phyloP scores from a whole-genome alignment of 2,888 invertebrate genomes.

The Pogonocherus hispidulus region DNA sequence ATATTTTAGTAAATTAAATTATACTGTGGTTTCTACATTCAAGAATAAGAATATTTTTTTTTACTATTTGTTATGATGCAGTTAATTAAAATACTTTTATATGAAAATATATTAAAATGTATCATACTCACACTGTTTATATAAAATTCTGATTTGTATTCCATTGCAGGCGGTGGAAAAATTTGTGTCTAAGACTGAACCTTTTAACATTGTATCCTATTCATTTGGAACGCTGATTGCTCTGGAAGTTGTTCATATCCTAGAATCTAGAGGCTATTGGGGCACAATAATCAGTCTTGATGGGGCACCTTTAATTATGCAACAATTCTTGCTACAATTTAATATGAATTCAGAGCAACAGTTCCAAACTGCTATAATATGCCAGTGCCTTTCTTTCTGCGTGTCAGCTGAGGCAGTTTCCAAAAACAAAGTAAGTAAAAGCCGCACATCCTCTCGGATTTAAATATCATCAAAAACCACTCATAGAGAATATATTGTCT shows the following conservation, averaged over 20 bases:
- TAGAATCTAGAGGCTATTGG: slow-evolving; percentile 77
- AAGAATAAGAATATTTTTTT: too few species aligned
- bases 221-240: slow-evolving; percentile 88
- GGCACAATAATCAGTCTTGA: slow-evolving; percentile 85
- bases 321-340: slow-evolving; percentile 69
- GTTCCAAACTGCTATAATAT: slow-evolving; percentile 71
- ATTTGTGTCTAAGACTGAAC: slow-evolving; percentile 70
- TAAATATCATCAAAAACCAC: too few species aligned
- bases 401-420: slow-evolving; percentile 68
- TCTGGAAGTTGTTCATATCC: slow-evolving; percentile 80
- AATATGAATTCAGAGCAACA: slow-evolving; percentile 68
- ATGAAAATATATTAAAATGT: too few species aligned
- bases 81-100: too few species aligned
- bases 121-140: not conserved
- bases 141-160: too few species aligned
- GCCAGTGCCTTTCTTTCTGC: slow-evolving; percentile 68
- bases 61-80: too few species aligned
- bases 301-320: slow-evolving; percentile 80
- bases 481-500: too few species aligned
- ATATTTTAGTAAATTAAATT: too few species aligned
- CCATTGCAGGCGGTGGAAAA: slow-evolving; percentile 73
- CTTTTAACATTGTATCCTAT: slow-evolving; percentile 89
- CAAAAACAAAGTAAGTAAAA: slow-evolving; percentile 60
- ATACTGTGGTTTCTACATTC: too few species aligned
- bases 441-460: too few species aligned